These are phyloP conservation scores for Toxostoma redivivum DNA, from an alignment of 2,113 vertebrate genomes.

Conservation along the genomic window DNA sequence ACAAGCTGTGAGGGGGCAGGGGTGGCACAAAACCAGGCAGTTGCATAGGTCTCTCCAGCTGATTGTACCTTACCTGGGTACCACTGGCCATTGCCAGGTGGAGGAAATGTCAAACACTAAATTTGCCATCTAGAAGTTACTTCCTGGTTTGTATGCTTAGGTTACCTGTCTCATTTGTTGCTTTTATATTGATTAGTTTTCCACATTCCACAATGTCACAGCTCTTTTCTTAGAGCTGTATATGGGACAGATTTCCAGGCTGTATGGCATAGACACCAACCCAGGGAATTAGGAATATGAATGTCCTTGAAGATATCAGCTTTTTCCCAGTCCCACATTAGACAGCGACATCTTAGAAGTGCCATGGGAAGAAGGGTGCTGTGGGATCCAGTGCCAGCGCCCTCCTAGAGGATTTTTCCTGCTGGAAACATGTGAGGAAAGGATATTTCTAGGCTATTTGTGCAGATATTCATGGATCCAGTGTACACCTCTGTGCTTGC, in stretches of 20 bases:
- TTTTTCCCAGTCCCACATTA: neutral
- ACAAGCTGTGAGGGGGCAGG: fast-evolving
- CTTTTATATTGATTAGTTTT: neutral
- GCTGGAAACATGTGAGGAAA: neutral
- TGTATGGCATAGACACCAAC: neutral
- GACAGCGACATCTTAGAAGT: neutral
- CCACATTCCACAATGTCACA: neutral
- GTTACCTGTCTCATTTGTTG: neutral
- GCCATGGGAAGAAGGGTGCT: neutral
- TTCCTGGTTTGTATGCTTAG: neutral
- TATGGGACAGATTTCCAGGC: neutral
- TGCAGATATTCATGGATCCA: neutral
- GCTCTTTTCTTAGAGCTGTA: neutral
- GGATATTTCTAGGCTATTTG: neutral
- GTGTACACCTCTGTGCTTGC: fast-evolving
- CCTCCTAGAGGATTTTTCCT: neutral
- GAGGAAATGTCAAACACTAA: fast-evolving
- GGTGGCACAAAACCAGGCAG: neutral
- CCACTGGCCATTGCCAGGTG: neutral
- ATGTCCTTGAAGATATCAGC: neutral
- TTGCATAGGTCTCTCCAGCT: neutral
- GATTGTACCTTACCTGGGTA: neutral
- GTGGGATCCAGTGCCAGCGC: neutral
- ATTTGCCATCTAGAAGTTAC: neutral
- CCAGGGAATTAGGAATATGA: neutral